Evolutionary conservation across 1,140 invertebrate species (phyloP).

Genomic region (Tribolium castaneum): DNA sequence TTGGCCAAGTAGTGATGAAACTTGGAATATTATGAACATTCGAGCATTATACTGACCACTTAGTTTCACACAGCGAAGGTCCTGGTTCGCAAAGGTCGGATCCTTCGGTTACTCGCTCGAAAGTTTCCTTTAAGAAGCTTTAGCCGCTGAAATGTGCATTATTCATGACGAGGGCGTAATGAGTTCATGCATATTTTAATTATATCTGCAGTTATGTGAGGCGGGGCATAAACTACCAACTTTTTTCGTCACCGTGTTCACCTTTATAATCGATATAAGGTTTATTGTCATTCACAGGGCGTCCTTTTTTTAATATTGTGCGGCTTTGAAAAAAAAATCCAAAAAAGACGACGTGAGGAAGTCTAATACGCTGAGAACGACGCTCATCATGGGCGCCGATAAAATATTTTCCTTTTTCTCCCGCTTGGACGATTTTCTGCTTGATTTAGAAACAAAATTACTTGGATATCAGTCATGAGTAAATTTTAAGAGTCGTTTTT

Average conservation of each 20-base stretch:
- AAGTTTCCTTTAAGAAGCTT: slow-evolving; percentile 21
- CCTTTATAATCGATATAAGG: neutral
- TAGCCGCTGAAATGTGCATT: slow-evolving; percentile 30
- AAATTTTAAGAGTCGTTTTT: slow-evolving; percentile 18
- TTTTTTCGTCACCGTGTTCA: neutral
- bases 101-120: slow-evolving; percentile 1
- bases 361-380: slow-evolving; percentile 10
- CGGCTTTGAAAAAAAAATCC: neutral
- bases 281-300: slow-evolving; percentile 1
- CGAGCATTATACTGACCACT: slow-evolving; percentile 37
- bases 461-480: slow-evolving; percentile 20
- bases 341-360: slow-evolving; percentile 14
- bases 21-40: slow-evolving; percentile 37
- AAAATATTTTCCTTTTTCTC: slow-evolving; percentile 23
- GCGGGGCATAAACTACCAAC: neutral
- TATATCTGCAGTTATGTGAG: slow-evolving; percentile 5
- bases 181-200: slow-evolving; percentile 31
- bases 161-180: slow-evolving; percentile 22
- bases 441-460: slow-evolving; percentile 22
- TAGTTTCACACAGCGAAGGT: neutral
- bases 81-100: slow-evolving; percentile 9
- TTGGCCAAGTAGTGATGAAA: slow-evolving; percentile 18
- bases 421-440: slow-evolving; percentile 13
- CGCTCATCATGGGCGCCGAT: slow-evolving; percentile 1
- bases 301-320: slow-evolving; percentile 25